Evolutionary conservation across 2,113 vertebrate genomes (phyloP).

Genomic region (Planiliza haematocheilus): DNA sequence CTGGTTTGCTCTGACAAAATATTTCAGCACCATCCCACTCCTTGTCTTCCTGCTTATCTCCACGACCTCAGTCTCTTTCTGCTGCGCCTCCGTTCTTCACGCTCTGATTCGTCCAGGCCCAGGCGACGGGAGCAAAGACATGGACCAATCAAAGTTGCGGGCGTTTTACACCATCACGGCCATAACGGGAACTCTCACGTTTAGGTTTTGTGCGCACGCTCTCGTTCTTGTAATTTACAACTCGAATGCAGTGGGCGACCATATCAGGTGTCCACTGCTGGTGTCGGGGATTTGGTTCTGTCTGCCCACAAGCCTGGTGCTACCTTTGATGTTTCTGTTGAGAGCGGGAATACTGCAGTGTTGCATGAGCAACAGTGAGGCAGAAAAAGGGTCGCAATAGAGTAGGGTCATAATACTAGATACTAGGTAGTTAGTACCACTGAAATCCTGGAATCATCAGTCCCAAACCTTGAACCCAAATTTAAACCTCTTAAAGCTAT

Average conservation of each 20-base stretch:
- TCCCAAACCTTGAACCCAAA: no score
- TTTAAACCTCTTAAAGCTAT: no score
- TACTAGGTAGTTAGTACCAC: no score
- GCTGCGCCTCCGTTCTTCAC: constrained; percentile 25
- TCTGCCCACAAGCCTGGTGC: constrained; percentile 49
- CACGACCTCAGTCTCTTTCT: constrained; percentile 8
- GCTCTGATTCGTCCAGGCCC: constrained; percentile 22
- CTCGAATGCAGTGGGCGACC: background rate
- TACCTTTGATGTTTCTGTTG: constrained; percentile 49
- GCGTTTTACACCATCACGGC: background rate
- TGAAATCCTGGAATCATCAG: no score
- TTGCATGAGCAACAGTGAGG: background rate
- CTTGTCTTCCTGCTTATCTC: background rate
- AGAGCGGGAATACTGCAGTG: constrained; percentile 3
- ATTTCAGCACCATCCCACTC: background rate
- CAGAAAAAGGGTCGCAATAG: background rate
- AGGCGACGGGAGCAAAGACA: background rate
- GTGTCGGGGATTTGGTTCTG: constrained; percentile 25
- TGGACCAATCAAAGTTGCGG: constrained; percentile 11
- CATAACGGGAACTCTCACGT: background rate
- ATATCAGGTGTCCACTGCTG: background rate
- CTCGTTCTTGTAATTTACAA: constrained; percentile 5
- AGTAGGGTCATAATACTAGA: background rate
- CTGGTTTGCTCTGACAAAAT: background rate
- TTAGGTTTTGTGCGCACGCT: background rate